A percentile compares a stretch with the other conserved stretches of the same genome.
These are phyloP conservation scores for Agrotis ipsilon DNA, from an alignment of 2,888 invertebrate species.

Conservation along the genomic window DNA sequence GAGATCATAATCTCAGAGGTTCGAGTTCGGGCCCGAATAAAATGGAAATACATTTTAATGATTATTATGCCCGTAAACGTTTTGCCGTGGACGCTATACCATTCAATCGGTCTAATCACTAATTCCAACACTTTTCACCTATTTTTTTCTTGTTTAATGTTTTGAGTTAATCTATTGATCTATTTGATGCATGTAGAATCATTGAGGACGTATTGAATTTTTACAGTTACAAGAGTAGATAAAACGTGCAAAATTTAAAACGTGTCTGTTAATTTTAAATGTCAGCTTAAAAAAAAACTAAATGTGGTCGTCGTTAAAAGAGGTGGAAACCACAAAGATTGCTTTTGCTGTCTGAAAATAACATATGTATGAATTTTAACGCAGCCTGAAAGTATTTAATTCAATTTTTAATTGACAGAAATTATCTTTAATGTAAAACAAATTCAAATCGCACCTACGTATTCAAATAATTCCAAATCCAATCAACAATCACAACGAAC, in stretches of 20 bases:
- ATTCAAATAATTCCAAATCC: constrained; percentile 3
- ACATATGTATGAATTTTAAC: too few relatives aligned
- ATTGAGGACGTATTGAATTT: background rate
- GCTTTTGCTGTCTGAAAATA: background rate
- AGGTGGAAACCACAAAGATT: background rate
- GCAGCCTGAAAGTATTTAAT: background rate
- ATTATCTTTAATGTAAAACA: background rate
- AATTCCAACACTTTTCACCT: constrained; percentile 83
- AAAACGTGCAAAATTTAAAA: background rate
- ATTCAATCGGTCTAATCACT: constrained; percentile 80
- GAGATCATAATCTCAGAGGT: constrained; percentile 88
- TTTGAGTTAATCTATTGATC: constrained; percentile 37
- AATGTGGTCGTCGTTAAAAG: background rate
- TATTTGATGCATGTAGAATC: constrained; percentile 25
- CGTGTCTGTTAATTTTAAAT: too few relatives aligned
- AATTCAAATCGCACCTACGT: background rate
- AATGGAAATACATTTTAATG: constrained; percentile 89
- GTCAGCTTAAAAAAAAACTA: background rate
- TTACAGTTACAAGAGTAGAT: background rate
- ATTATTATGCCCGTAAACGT: constrained; percentile 89
- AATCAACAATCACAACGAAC: constrained; percentile 17
- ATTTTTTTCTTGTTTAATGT: constrained; percentile 68
- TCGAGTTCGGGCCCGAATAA: constrained; percentile 87
- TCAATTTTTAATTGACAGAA: background rate
- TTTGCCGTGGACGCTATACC: constrained; percentile 81